These are phyloP conservation scores for Indri indri DNA, from an alignment of 2,113 vertebrate species.

Conservation along the genomic window DNA sequence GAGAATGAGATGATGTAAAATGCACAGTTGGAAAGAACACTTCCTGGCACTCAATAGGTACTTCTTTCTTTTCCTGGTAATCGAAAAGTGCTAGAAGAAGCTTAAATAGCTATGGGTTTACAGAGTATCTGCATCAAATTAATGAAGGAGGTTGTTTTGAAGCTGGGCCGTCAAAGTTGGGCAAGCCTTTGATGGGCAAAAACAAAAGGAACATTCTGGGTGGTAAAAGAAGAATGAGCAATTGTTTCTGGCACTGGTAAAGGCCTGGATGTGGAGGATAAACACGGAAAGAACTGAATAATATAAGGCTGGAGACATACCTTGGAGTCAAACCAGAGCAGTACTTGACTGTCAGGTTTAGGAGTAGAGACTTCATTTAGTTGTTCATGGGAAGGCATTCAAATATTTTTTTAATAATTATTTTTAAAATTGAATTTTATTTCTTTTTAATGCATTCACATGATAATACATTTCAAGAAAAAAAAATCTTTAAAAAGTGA, in stretches of 20 bases:
- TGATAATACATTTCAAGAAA: constrained; percentile 29
- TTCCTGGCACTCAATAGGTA: not conserved
- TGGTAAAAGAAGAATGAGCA: not conserved
- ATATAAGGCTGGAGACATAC: not conserved
- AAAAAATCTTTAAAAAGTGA: not conserved
- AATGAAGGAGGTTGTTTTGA: constrained; percentile 37
- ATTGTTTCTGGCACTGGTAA: not conserved
- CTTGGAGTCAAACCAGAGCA: not conserved
- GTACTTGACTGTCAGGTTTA: not conserved
- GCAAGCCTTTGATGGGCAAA: not conserved
- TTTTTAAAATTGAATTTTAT: not conserved
- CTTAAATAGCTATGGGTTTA: not conserved
- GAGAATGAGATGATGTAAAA: not conserved
- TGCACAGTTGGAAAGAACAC: not conserved
- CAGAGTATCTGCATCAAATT: not conserved
- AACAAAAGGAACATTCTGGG: constrained; percentile 4
- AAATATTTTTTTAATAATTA: not conserved
- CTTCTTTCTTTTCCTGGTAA: not conserved
- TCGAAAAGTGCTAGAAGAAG: not conserved
- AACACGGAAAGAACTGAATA: not conserved
- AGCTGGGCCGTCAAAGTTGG: not conserved
- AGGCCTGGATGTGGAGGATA: not conserved
- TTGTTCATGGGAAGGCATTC: not conserved
- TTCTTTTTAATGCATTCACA: not conserved
- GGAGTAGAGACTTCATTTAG: not conserved